These are phyloP conservation scores for Latrodectus hesperus DNA, from an alignment of 2,888 invertebrate species.

Conservation along the genomic window DNA sequence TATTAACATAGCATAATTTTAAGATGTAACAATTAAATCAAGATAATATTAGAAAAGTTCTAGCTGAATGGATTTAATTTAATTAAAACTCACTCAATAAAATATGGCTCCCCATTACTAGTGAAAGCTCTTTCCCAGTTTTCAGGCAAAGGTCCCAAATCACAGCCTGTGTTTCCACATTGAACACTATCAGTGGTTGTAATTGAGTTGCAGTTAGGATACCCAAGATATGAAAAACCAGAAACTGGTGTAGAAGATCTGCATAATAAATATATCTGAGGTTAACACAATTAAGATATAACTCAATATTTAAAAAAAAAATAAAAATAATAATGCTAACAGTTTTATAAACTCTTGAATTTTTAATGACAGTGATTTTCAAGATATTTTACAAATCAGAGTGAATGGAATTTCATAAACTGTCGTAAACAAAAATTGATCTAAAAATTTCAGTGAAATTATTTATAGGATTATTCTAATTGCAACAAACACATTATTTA, in stretches of 20 bases:
- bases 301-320: background rate
- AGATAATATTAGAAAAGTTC: background rate
- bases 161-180: constrained; percentile 73
- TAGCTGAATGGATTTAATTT: background rate
- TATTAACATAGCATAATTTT: background rate
- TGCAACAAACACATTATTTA: no score
- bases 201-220: constrained; percentile 55
- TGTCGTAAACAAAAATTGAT: no score
- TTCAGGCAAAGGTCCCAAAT: constrained; percentile 91
- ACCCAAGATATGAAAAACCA: constrained; percentile 59
- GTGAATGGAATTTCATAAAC: no score
- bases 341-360: no score
- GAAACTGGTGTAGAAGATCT: constrained; percentile 69
- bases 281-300: background rate
- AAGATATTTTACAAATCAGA: no score
- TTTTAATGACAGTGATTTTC: no score
- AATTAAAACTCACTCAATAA: constrained; percentile 84
- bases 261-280: background rate
- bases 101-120: constrained; percentile 96
- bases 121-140: constrained; percentile 99
- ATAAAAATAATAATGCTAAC: no score
- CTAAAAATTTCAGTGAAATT: no score
- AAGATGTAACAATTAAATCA: background rate
- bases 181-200: constrained; percentile 54
- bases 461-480: no score